phyloP scores from a whole-genome alignment of 2,113 vertebrate species.

The Scophthalmus maximus region DNA sequence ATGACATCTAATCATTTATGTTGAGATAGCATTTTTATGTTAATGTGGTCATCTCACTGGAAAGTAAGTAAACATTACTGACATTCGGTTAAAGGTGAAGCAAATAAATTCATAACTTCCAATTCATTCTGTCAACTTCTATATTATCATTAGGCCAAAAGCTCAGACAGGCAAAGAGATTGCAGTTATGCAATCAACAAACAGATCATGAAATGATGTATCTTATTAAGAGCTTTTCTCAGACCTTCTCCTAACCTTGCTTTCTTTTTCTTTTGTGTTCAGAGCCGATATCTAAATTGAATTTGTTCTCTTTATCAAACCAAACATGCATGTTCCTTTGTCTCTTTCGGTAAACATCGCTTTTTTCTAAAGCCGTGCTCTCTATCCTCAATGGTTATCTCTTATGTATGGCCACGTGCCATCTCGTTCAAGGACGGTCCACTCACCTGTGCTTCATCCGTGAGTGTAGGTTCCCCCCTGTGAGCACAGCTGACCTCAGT shows the following conservation, averaged over 20 bases:
- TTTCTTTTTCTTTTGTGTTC: conserved; percentile 20
- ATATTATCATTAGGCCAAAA: conserved; percentile 11
- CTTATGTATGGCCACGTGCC: conserved; percentile 40
- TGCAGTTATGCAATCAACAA: not conserved
- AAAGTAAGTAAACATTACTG: conserved; percentile 38
- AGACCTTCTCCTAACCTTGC: conserved; percentile 5
- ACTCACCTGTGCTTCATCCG: conserved; percentile 64
- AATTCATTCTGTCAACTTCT: conserved; percentile 36
- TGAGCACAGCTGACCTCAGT: conserved; percentile 68
- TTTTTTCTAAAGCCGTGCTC: conserved; percentile 20
- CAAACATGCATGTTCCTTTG: conserved; percentile 29
- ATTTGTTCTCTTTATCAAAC: conserved; percentile 54
- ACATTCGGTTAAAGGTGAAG: conserved; percentile 42
- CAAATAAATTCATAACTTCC: conserved; percentile 32
- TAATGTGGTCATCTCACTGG: conserved; percentile 23
- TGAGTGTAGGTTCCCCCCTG: conserved; percentile 32
- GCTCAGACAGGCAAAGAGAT: not conserved
- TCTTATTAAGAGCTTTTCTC: conserved; percentile 9
- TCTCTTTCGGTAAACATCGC: conserved; percentile 38
- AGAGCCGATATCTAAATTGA: conserved; percentile 53
- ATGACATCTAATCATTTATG: conserved; percentile 37
- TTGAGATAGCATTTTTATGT: conserved; percentile 26
- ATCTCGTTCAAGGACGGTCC: conserved; percentile 65
- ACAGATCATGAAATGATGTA: not conserved
- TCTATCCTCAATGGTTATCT: conserved; percentile 39